Evolutionary conservation across 1,140 invertebrate species (phyloP).

Genomic region (Neuroterus valhalla): DNA sequence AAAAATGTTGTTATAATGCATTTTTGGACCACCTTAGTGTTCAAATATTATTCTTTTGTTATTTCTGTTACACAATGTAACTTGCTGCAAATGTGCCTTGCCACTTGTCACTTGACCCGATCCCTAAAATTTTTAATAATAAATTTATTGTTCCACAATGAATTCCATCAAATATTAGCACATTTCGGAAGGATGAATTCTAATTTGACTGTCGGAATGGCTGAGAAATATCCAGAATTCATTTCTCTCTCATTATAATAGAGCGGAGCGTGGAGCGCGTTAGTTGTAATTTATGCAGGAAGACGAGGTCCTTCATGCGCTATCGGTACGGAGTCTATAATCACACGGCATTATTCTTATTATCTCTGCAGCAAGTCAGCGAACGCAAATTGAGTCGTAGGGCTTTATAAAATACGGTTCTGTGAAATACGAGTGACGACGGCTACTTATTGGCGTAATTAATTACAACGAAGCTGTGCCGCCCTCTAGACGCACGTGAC

Average conservation of each 20-base stretch:
- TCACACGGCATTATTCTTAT: constrained; percentile 26
- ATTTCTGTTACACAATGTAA: too few relatives aligned
- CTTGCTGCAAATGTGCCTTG: too few relatives aligned
- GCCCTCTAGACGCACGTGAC: constrained; percentile 7
- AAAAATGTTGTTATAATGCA: too few relatives aligned
- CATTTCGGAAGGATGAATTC: too few relatives aligned
- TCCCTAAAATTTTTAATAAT: too few relatives aligned
- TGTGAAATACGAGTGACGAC: constrained; percentile 13
- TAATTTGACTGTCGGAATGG: too few relatives aligned
- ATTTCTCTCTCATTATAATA: background rate
- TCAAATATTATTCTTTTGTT: too few relatives aligned
- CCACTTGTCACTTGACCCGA: too few relatives aligned
- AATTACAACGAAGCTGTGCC: constrained; percentile 5
- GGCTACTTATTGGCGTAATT: constrained; percentile 25
- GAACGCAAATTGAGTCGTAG: constrained; percentile 22
- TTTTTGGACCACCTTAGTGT: too few relatives aligned
- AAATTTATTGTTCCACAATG: too few relatives aligned
- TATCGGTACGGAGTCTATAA: constrained; percentile 14
- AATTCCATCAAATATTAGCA: too few relatives aligned
- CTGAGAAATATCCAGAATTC: background rate
- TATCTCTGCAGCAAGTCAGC: constrained; percentile 19
- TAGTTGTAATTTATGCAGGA: constrained; percentile 7
- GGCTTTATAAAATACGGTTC: constrained; percentile 19
- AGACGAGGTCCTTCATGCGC: background rate
- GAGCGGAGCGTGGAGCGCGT: background rate